phyloP scores from a whole-genome alignment of 1,140 invertebrate species.

The Ostrea denselamellosa region DNA sequence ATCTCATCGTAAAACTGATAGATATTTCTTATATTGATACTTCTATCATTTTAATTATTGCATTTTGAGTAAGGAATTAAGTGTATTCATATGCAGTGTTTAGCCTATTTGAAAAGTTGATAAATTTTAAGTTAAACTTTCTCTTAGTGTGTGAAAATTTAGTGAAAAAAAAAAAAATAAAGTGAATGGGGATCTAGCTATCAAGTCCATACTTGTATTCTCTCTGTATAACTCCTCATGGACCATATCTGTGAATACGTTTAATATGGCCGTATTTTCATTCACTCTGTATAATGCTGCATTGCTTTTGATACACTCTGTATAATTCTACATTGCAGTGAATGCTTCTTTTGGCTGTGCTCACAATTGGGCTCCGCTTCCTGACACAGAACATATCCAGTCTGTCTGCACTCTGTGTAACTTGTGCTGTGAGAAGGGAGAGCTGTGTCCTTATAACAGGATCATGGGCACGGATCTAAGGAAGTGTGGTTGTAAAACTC shows the following conservation, averaged over 20 bases:
- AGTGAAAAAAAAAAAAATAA: too few relatives aligned
- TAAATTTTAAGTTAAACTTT: too few relatives aligned
- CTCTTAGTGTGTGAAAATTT: too few relatives aligned
- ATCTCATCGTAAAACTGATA: too few relatives aligned
- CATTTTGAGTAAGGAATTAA: not conserved
- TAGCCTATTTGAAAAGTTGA: not conserved
- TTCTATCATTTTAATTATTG: not conserved
- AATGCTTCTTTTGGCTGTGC: conserved; percentile 70
- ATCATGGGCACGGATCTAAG: conserved; percentile 62
- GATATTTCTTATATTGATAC: too few relatives aligned
- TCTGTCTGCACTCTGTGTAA: conserved; percentile 73
- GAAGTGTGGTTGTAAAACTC: conserved; percentile 66
- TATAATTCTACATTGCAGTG: conserved; percentile 57
- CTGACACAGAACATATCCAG: conserved; percentile 53
- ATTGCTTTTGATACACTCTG: too few relatives aligned
- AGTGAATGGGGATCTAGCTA: too few relatives aligned
- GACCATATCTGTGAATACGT: too few relatives aligned
- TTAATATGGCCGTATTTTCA: too few relatives aligned
- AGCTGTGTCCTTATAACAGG: conserved; percentile 66
- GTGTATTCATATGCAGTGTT: not conserved
- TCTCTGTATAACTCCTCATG: too few relatives aligned
- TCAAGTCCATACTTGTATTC: too few relatives aligned
- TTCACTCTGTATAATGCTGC: too few relatives aligned
- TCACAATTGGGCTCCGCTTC: conserved; percentile 64
- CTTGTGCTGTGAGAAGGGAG: conserved; percentile 67